Evolutionary conservation across 2,113 vertebrate genomes (phyloP).

Genomic region (Gambusia holbrooki): DNA sequence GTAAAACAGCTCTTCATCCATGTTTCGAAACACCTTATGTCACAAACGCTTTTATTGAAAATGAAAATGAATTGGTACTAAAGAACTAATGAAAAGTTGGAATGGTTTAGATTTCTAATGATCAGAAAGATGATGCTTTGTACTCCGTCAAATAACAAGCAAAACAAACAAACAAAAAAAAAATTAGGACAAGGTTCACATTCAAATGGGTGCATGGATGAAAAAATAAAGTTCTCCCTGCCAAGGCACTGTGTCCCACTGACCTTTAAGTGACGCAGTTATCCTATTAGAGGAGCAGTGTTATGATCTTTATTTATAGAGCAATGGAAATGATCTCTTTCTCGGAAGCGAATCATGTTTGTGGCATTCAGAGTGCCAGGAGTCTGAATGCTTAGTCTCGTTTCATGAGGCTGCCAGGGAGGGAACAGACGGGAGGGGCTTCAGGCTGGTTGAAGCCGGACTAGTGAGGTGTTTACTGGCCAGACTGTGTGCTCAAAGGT

Average conservation of each 20-base stretch:
- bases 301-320: constrained; percentile 59
- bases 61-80: background rate
- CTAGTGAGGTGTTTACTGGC: constrained; percentile 70
- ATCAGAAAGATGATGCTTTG: background rate
- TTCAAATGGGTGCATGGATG: background rate
- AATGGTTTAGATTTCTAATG: background rate
- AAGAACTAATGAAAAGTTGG: background rate
- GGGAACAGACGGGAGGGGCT: constrained; percentile 13
- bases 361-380: constrained; percentile 37
- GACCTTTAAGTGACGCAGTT: constrained; percentile 46
- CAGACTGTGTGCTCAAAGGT: constrained; percentile 47
- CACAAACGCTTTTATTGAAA: background rate
- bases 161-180: background rate
- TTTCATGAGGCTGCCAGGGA: constrained; percentile 18
- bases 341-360: constrained; percentile 31
- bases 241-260: constrained; percentile 10
- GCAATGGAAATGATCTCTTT: constrained; percentile 47
- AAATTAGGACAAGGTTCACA: background rate
- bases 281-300: constrained; percentile 51
- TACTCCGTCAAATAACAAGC: background rate
- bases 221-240: background rate
- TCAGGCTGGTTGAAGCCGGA: constrained; percentile 44
- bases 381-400: constrained; percentile 59
- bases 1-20: constrained; percentile 11
- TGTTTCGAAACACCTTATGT: background rate